Conservation (phyloP, 2,888 invertebrate genomes). For the Lasioglossum zephyrum region DNA sequence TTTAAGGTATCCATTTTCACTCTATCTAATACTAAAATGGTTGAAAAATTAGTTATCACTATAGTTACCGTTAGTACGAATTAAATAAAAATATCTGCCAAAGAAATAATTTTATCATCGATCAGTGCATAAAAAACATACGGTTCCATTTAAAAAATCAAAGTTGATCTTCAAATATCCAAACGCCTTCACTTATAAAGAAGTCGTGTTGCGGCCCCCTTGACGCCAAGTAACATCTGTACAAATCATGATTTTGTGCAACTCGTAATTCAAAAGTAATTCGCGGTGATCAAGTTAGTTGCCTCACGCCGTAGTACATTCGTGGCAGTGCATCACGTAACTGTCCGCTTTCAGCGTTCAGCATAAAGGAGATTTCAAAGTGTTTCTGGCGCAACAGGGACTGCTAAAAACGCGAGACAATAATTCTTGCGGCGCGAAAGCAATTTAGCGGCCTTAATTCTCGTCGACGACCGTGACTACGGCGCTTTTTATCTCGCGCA, state of each 20-base stretch:
- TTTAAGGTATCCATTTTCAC: no score
- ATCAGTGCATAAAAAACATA: no score
- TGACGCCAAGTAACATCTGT: background rate
- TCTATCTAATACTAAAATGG: no score
- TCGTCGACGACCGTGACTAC: conserved; percentile 16
- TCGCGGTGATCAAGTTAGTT: background rate
- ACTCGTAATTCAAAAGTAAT: background rate
- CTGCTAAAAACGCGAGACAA: background rate
- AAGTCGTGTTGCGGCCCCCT: background rate
- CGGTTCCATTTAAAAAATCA: no score
- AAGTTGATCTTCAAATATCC: no score
- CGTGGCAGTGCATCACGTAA: background rate
- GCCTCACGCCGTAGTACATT: background rate
- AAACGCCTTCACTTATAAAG: background rate
- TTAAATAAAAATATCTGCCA: no score
- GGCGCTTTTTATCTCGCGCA: conserved; percentile 38
- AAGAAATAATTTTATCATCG: no score
- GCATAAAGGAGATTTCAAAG: background rate
- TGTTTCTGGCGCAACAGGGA: background rate
- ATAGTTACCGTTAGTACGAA: no score
- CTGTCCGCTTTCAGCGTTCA: background rate
- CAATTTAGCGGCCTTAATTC: conserved; percentile 54
- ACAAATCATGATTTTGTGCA: background rate
- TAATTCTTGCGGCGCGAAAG: conserved; percentile 15
- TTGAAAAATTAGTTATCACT: no score